phyloP scores from a whole-genome alignment of 2,113 vertebrate species.

The Ia io region DNA sequence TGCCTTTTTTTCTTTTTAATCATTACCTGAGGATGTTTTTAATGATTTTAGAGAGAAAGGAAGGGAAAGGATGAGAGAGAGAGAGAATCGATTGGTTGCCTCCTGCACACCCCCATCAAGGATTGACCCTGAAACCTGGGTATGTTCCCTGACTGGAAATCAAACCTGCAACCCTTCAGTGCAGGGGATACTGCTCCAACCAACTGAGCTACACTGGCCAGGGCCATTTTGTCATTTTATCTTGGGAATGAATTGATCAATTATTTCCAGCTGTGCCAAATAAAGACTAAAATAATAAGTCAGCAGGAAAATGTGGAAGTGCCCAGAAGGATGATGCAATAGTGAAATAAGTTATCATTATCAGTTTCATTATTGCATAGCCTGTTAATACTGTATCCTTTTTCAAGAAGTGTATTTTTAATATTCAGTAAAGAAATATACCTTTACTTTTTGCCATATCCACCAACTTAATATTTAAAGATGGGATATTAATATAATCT shows the following conservation, averaged over 20 bases:
- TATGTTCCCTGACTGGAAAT: too few species aligned
- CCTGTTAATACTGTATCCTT: neutral
- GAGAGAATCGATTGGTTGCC: too few species aligned
- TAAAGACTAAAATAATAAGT: neutral
- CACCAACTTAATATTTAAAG: neutral
- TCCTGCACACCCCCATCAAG: too few species aligned
- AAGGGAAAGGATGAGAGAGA: too few species aligned
- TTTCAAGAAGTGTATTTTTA: slow-evolving; percentile 19
- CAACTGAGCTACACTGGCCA: too few species aligned
- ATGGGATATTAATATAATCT: neutral
- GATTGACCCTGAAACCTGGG: too few species aligned
- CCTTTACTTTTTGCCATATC: neutral
- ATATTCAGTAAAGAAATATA: neutral
- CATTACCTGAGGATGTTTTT: too few species aligned
- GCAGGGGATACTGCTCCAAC: too few species aligned
- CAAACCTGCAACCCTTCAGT: too few species aligned
- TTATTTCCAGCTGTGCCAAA: neutral
- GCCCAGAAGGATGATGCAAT: neutral
- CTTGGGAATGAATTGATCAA: neutral
- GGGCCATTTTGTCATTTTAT: too few species aligned
- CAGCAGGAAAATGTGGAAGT: neutral
- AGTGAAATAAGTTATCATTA: neutral
- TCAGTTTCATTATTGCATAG: neutral
- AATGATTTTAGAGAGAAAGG: too few species aligned
- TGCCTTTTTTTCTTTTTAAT: neutral